Evolutionary conservation across 92 coral and sea anemone genomes (phyloP), one percentile per base, ranked within the genome.

Genomic region (Paragorgia papillata): DNA sequence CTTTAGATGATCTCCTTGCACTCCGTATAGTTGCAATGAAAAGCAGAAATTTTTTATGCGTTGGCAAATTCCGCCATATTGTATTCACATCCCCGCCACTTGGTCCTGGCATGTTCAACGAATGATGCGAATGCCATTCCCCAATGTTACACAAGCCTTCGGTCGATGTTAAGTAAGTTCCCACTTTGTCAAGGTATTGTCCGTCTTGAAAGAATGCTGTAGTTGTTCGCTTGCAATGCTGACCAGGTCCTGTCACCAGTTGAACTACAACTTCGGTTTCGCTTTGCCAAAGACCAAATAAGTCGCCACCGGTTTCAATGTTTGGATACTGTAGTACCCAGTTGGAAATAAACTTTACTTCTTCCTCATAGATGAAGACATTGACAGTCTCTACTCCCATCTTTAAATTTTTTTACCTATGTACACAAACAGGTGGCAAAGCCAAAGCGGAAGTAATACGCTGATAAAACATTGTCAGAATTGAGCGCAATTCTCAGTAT

Each of bases 111-210:
- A 77, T 29, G 33, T 68, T 57, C 19, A 77, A 58, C 29, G 58
- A 57, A 31, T 77, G 82, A 24, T 77, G 82, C 22, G 82, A 77
- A 77, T 77, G 82, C 82, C 82, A 77, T 48, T 77, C 82, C 19
- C 82, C 82, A 22, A 77, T 77, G 60, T 77, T 66, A 51, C 82
- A 77, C 22, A 77, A 34, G 1, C 82, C 66, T 63, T 77, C 57
- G 35, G 30, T 50, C 6, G 30, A 27, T 0, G 74, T 77, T 43
- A 77, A 27, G 44, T 77, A 48, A 13, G 28, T 41, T n/a, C 82
- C 82, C 14, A 77, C 61, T 2, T 35, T 24, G 13, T 25, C 22
- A 15, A 77, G 60, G 30, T 77, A 77, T 27, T 28, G 48, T 32
- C 22, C 31, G 41, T 77, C 82, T 62, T 77, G 82, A 31, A 62